Percentiles rank a stretch among this genome's conserved stretches.
Evolutionary conservation across 1,140 invertebrate genomes (phyloP).

Genomic region (Thaumatotibia leucotreta): DNA sequence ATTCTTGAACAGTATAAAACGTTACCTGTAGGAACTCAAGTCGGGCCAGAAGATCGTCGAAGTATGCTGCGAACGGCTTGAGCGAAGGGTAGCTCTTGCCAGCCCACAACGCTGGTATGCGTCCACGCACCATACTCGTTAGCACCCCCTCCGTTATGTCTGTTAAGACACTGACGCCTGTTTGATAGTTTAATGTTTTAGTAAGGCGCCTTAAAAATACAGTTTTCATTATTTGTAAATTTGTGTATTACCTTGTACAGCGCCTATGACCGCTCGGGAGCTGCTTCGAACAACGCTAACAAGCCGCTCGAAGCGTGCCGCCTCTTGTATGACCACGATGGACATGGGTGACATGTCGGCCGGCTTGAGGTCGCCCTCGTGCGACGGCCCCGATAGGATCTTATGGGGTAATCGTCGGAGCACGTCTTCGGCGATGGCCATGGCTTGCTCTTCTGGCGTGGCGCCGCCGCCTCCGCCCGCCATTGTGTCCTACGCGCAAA

Average conservation of each 20-base stretch:
- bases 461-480: conserved; percentile 69
- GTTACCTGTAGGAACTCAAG: conserved; percentile 87
- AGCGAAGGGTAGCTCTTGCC: conserved; percentile 94
- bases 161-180: conserved; percentile 83
- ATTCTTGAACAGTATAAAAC: not conserved
- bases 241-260: conserved; percentile 86
- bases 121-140: conserved; percentile 87
- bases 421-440: conserved; percentile 83
- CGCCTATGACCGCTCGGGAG: conserved; percentile 88
- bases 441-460: conserved; percentile 83
- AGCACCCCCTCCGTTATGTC: conserved; percentile 92
- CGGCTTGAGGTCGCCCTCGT: conserved; percentile 86
- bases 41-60: conserved; percentile 90
- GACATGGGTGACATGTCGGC: conserved; percentile 89
- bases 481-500: conserved; percentile 49
- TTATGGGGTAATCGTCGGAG: conserved; percentile 82
- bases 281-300: conserved; percentile 85
- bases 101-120: conserved; percentile 90
- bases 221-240: conserved; percentile 50
- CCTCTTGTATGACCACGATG: conserved; percentile 95
- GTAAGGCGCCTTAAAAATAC: not conserved
- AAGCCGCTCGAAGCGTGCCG: conserved; percentile 92
- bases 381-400: conserved; percentile 84
- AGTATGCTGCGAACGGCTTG: conserved; percentile 93
- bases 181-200: conserved; percentile 1